A percentile compares a stretch with the other conserved stretches of the same genome.
These are phyloP conservation scores for Smutsia temminckii DNA, from an alignment of 2,797 vertebrate species.

Conservation along the genomic window DNA sequence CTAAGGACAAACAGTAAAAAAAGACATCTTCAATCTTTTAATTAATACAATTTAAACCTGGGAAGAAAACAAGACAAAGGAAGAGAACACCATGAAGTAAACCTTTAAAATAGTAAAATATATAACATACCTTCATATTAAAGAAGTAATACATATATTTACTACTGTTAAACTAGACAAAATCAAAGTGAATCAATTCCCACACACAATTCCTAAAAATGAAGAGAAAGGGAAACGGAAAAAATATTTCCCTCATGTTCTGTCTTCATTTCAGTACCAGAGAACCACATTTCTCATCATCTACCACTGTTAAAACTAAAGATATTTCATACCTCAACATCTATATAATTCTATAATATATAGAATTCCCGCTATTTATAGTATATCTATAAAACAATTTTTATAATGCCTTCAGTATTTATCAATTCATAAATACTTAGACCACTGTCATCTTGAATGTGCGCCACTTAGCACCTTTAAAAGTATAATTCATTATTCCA, in stretches of 20 bases:
- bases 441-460: too few relatives aligned
- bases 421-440: too few relatives aligned
- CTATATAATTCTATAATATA: neutral
- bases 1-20: constrained; percentile 82
- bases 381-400: neutral
- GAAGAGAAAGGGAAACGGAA: neutral
- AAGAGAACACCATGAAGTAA: neutral
- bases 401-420: neutral
- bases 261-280: neutral
- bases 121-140: neutral
- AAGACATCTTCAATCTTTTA: neutral
- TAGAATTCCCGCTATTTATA: neutral
- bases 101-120: neutral
- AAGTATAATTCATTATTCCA: neutral
- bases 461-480: neutral
- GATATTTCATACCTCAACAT: neutral
- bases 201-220: neutral
- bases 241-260: neutral
- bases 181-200: neutral
- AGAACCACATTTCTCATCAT: neutral
- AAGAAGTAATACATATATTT: neutral
- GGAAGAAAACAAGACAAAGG: neutral
- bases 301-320: neutral
- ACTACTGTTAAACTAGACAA: neutral
- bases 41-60: neutral